phyloP scores from a whole-genome alignment of 2,113 vertebrate genomes.

The Tetraodon nigroviridis region DNA sequence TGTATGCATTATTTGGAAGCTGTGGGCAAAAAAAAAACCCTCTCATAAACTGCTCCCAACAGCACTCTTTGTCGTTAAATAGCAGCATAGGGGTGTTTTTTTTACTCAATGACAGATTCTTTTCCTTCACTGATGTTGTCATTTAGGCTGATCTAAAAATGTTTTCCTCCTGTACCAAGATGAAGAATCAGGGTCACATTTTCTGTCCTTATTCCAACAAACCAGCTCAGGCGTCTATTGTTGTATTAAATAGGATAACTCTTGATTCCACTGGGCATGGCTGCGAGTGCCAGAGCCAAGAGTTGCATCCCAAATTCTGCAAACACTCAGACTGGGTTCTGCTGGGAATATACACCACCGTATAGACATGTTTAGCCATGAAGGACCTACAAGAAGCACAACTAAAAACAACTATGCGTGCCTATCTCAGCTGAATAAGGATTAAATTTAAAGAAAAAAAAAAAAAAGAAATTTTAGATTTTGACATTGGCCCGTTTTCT shows the following conservation, averaged over 20 bases:
- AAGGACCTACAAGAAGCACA: no score
- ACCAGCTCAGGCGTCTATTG: not conserved
- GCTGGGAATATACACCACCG: not conserved
- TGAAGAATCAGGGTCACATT: not conserved
- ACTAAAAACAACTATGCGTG: no score
- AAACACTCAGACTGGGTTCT: not conserved
- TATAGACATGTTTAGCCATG: no score
- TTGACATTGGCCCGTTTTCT: not conserved
- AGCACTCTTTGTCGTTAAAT: not conserved
- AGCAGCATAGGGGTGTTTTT: no score
- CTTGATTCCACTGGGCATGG: not conserved
- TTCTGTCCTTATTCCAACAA: not conserved
- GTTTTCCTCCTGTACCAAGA: no score
- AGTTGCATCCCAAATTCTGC: not conserved
- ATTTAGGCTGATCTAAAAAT: no score
- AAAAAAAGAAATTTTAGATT: not conserved
- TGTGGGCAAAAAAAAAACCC: not conserved
- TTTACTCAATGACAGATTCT: no score
- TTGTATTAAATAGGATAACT: not conserved
- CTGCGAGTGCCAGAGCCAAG: not conserved
- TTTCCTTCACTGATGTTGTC: no score
- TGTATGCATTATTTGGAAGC: not conserved
- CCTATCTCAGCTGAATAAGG: no score
- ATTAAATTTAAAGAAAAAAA: no score
- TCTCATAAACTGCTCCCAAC: not conserved